These are phyloP conservation scores for Melinaea menophilus DNA, from an alignment of 2,888 invertebrate species.

Conservation along the genomic window DNA sequence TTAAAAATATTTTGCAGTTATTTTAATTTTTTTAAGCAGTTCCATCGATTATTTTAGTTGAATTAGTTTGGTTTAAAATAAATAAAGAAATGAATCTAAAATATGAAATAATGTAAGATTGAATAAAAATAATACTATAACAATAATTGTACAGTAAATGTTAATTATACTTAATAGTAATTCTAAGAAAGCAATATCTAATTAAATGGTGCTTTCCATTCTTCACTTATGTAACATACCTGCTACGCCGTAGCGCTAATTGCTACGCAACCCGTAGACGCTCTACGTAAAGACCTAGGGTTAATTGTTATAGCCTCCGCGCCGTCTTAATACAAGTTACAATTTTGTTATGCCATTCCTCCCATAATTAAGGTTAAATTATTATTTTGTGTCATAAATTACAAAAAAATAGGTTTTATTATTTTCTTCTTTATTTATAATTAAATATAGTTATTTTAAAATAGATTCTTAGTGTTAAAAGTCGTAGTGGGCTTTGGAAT, in stretches of 20 bases:
- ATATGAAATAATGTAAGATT: no score
- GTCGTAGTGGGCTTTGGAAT: no score
- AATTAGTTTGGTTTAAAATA: no score
- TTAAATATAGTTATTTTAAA: no score
- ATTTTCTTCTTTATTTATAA: no score
- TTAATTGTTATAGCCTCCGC: conserved; percentile 60
- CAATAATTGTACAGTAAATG: background rate
- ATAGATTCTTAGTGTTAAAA: no score
- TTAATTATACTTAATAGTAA: background rate
- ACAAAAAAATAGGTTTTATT: no score
- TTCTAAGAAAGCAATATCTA: conserved; percentile 1
- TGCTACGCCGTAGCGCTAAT: conserved; percentile 68
- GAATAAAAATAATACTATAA: background rate
- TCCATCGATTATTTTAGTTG: no score
- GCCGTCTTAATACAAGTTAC: conserved; percentile 19
- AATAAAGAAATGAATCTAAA: no score
- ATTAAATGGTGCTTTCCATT: conserved; percentile 13
- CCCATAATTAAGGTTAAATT: background rate
- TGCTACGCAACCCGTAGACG: conserved; percentile 70
- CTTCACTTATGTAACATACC: conserved; percentile 23
- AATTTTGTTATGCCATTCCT: conserved; percentile 20
- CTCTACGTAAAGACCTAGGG: conserved; percentile 61
- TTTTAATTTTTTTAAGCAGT: no score
- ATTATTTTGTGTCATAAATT: no score
- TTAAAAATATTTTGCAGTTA: no score